Conservation (phyloP, 2,113 vertebrate species). For the Misgurnus anguillicaudatus region DNA sequence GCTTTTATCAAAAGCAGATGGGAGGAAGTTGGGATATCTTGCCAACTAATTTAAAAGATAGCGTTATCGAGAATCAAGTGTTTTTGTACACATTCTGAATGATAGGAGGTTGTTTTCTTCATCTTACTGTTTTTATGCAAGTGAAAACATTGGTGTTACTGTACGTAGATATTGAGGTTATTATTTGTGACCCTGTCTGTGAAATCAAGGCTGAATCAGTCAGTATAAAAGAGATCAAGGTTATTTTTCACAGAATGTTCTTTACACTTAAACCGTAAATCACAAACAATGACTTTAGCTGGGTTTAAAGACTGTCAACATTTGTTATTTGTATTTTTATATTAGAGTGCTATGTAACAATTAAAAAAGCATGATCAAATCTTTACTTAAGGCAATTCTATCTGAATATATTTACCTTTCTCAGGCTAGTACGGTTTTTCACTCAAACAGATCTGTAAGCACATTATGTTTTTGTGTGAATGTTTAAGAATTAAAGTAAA, state of each 20-base stretch:
- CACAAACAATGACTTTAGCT: too few species aligned
- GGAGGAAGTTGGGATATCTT: background rate
- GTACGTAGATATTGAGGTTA: background rate
- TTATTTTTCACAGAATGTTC: too few species aligned
- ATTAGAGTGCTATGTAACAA: too few species aligned
- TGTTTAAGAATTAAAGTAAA: background rate
- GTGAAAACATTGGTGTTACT: too few species aligned
- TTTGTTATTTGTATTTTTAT: too few species aligned
- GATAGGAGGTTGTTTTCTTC: background rate
- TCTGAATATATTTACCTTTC: too few species aligned
- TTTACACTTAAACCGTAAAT: too few species aligned
- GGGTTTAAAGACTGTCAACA: too few species aligned
- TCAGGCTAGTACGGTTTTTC: background rate
- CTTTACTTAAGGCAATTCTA: too few species aligned
- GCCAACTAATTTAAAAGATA: constrained; percentile 16
- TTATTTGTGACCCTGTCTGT: background rate
- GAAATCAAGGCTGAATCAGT: too few species aligned
- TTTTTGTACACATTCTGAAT: background rate
- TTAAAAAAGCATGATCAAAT: too few species aligned
- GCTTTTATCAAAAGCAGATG: background rate
- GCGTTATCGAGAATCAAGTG: background rate
- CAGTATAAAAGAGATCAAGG: too few species aligned
- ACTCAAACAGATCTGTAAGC: background rate
- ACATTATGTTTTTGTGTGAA: background rate
- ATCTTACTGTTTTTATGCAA: background rate